Conservation (phyloP, 2,113 vertebrate genomes). For the Marcusenius ussheri region DNA sequence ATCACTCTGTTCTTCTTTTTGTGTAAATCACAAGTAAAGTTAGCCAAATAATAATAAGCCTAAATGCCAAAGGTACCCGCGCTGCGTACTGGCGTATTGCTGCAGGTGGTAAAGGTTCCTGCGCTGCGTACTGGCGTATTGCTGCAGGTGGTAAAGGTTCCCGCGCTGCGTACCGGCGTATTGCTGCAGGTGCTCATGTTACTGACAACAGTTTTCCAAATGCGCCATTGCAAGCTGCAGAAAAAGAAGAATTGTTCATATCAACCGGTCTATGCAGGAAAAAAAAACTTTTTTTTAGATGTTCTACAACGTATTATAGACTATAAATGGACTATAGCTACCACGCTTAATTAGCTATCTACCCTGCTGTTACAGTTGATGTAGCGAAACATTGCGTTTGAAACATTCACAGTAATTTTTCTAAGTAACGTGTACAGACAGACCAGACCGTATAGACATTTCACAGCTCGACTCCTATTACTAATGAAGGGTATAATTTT, state of each 20-base stretch:
- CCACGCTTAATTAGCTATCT: neutral
- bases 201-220: neutral
- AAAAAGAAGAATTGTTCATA: neutral
- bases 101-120: too few species aligned
- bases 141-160: too few species aligned
- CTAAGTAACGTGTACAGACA: neutral
- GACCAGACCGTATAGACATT: neutral
- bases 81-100: too few species aligned
- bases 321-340: neutral
- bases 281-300: neutral
- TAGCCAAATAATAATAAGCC: neutral
- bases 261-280: neutral
- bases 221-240: neutral
- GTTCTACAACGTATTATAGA: neutral
- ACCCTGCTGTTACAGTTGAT: neutral
- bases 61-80: neutral
- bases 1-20: too few species aligned
- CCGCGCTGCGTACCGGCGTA: too few species aligned
- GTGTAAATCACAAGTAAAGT: neutral
- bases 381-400: neutral
- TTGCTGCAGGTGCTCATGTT: neutral
- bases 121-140: too few species aligned
- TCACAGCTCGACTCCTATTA: neutral
- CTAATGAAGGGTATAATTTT: neutral
- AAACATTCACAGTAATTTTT: neutral